Evolutionary conservation across 1,140 invertebrate genomes (phyloP), one percentile per base, ranked within the genome.

Genomic region (Lanistes nyassanus): DNA sequence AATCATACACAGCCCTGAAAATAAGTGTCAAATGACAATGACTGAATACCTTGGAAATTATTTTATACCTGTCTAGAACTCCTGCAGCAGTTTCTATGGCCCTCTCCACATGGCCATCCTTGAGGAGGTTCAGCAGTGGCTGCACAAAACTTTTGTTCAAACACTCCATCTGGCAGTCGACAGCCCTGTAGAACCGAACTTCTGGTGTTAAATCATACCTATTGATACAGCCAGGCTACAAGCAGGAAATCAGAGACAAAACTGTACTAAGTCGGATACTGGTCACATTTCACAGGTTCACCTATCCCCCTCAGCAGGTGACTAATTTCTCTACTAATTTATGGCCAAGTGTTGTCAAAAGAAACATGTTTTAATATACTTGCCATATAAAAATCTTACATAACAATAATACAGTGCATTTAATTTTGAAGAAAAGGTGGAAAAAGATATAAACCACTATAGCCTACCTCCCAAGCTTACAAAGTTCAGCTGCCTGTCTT

Each of bases 41-140:
- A 47, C 5, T 6, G 39, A 42, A 6, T 42, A 5, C 39, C 39
- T 42, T 13, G 13, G 13, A 42, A 42, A 42, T 42, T 42, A 42
- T 42, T 47, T 47, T 16, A 9, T 47, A 60, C 56, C 56, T 60
- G 56, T 60, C 56, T 0, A 72, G 23, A 62, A 72, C 56, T 23
- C 34, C 37, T 29, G 70, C 36, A 37, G 55, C 55, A 39, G 31
- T 55, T 7, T 13, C 31, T 23, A 72, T 9, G 26, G 34, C 70
- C 21, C 36, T 72, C 36, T 72, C 70, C 23, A 72, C 56, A 16
- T 56, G 55, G 29, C 70, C 70, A 13, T 72, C 70, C 19, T 55
- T 42, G 23, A 72, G 11, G 0, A 62, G 55, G 39, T 58, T 37
- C 23, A 72, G 19, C 1, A 72, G 36, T 42, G 70, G 70, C 7